phyloP scores from a whole-genome alignment of 2,797 vertebrate genomes.

The Melanotaenia boesemani region DNA sequence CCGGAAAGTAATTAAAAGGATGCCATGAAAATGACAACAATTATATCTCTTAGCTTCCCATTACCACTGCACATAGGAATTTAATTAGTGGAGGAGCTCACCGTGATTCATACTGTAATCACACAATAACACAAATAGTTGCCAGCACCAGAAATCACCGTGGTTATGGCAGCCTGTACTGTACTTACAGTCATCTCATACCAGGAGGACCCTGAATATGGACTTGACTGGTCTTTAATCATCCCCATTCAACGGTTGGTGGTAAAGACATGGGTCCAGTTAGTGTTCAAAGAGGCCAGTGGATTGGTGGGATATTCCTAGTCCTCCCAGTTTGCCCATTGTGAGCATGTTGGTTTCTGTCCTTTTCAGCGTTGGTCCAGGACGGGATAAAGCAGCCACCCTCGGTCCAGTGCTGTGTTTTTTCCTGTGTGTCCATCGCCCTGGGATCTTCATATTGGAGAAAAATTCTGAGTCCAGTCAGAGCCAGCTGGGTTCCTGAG shows the following conservation, averaged over 20 bases:
- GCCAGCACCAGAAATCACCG: conserved; percentile 6
- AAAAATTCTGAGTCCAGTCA: conserved; percentile 23
- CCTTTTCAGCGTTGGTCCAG: conserved; percentile 68
- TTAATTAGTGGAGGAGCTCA: conserved; percentile 81
- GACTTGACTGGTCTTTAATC: conserved; percentile 65
- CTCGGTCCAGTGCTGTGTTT: too few species aligned
- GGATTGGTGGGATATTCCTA: conserved; percentile 75
- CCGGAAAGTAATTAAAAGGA: conserved; percentile 88
- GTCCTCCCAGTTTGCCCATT: conserved; percentile 78
- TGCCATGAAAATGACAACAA: conserved; percentile 82
- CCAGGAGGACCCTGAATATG: conserved; percentile 37
- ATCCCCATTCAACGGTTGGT: conserved; percentile 66
- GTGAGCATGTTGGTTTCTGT: conserved; percentile 77
- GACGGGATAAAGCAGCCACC: conserved; percentile 30
- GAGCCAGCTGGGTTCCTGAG: conserved; percentile 48
- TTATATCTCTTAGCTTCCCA: conserved; percentile 85
- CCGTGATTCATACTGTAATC: conserved; percentile 67
- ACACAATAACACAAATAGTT: conserved; percentile 49
- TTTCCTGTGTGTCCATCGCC: too few species aligned
- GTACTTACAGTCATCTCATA: conserved; percentile 22
- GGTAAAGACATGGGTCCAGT: conserved; percentile 77
- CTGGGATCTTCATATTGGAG: conserved; percentile 1
- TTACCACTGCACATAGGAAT: conserved; percentile 79
- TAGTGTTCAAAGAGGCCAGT: conserved; percentile 79
- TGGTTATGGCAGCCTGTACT: not conserved